Conservation (phyloP, 2,797 vertebrate genomes). For the Thunnus albacares region DNA sequence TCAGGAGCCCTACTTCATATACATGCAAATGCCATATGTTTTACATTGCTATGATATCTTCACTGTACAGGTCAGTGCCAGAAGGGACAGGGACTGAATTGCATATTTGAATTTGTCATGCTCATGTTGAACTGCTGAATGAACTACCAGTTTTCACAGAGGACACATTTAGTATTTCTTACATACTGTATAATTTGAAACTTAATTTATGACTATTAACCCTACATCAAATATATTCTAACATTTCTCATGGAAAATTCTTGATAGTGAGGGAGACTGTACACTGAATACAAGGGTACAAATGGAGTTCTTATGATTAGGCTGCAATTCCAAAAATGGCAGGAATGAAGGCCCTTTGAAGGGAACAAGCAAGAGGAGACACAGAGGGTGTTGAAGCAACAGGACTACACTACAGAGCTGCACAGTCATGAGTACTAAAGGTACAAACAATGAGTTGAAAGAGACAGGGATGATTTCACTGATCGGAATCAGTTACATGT, state of each 20-base stretch:
- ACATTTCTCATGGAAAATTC: background rate
- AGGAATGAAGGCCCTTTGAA: constrained; percentile 44
- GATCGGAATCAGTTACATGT: constrained; percentile 53
- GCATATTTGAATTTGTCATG: background rate
- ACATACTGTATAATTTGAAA: background rate
- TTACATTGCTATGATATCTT: background rate
- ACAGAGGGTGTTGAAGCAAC: constrained; percentile 40
- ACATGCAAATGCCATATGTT: constrained; percentile 43
- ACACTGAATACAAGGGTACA: constrained; percentile 12
- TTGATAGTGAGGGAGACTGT: background rate
- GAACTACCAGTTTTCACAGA: constrained; percentile 3
- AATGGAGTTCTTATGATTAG: constrained; percentile 37
- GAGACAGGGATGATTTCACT: constrained; percentile 40
- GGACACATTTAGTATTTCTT: constrained; percentile 6
- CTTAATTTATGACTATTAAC: background rate
- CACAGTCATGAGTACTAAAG: constrained; percentile 38
- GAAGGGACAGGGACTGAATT: background rate
- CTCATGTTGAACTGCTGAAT: background rate
- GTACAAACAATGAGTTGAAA: constrained; percentile 58
- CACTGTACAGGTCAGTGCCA: constrained; percentile 2
- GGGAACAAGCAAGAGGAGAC: constrained; percentile 29
- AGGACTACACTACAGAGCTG: constrained; percentile 40
- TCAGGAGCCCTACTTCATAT: constrained; percentile 9
- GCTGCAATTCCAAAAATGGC: constrained; percentile 41
- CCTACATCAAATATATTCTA: background rate